A percentile compares a stretch with the other conserved stretches of the same genome.
These are phyloP conservation scores for Camptogramma bilineatum DNA, from an alignment of 2,888 invertebrate species.

Conservation along the genomic window DNA sequence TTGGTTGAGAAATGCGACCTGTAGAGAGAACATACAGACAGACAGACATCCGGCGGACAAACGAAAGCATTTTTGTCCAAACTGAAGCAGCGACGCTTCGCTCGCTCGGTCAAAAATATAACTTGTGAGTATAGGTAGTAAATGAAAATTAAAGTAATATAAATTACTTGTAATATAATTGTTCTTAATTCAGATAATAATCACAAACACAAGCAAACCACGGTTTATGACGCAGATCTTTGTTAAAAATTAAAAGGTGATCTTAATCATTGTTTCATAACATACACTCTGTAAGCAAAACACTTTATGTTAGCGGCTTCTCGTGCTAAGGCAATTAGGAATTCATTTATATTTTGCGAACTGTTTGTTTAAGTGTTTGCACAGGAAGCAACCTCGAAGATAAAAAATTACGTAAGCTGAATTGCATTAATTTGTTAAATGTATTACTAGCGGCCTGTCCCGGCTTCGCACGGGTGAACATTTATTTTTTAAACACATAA, in stretches of 20 bases:
- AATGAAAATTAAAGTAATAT: not conserved
- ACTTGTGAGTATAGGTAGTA: too few species aligned
- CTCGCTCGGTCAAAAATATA: too few species aligned
- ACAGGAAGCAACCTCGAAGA: slow-evolving; percentile 47
- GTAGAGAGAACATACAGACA: too few species aligned
- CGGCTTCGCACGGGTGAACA: too few species aligned
- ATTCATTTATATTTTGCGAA: slow-evolving; percentile 50
- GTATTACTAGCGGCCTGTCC: too few species aligned
- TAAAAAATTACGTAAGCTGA: not conserved
- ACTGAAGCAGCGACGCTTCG: too few species aligned
- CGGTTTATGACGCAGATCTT: slow-evolving; percentile 6
- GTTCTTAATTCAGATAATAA: not conserved
- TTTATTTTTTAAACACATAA: too few species aligned
- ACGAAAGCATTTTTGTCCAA: too few species aligned
- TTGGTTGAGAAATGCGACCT: too few species aligned
- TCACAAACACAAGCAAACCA: not conserved
- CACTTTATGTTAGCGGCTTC: slow-evolving; percentile 6
- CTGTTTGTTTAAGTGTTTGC: slow-evolving; percentile 52
- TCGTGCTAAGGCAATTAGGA: slow-evolving; percentile 40
- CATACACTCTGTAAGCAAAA: slow-evolving; percentile 13
- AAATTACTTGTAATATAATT: not conserved
- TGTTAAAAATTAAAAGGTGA: slow-evolving; percentile 6
- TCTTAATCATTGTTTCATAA: slow-evolving; percentile 17
- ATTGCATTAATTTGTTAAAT: not conserved
- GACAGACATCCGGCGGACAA: too few species aligned